Evolutionary conservation across 2,888 invertebrate species (phyloP).

Genomic region (Chalcis sispes): DNA sequence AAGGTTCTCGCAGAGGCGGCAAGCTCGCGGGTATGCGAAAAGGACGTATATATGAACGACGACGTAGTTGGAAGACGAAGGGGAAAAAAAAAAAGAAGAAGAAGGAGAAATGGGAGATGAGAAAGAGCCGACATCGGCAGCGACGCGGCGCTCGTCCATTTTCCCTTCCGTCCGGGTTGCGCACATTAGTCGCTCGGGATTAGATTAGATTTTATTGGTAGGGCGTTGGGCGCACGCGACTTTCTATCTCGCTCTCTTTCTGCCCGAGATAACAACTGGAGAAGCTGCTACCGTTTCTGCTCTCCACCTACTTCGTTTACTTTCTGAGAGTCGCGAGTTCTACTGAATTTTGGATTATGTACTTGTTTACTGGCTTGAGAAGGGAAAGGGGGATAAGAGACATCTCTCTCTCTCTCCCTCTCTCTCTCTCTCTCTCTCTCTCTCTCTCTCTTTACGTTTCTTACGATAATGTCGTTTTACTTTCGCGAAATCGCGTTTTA

Average conservation of each 20-base stretch:
- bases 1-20: neutral
- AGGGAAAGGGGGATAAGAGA: too few relatives aligned
- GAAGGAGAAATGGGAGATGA: neutral
- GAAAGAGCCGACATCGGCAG: neutral
- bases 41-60: neutral
- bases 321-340: slow-evolving; percentile 20
- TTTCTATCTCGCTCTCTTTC: neutral
- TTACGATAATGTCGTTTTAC: slow-evolving; percentile 18
- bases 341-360: slow-evolving; percentile 44
- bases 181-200: slow-evolving; percentile 57
- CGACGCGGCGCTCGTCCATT: neutral
- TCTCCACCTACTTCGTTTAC: too few relatives aligned
- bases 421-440: too few relatives aligned
- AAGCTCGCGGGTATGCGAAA: neutral
- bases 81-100: neutral
- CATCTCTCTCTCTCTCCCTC: too few relatives aligned
- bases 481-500: neutral
- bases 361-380: slow-evolving; percentile 36
- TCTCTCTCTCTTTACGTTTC: too few relatives aligned
- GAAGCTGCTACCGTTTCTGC: slow-evolving; percentile 9
- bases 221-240: neutral
- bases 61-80: neutral
- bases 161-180: slow-evolving; percentile 36
- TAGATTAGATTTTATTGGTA: slow-evolving; percentile 63
- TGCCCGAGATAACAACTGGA: slow-evolving; percentile 45